Evolutionary conservation across 2,113 vertebrate species (phyloP).

Genomic region (Sander lucioperca): DNA sequence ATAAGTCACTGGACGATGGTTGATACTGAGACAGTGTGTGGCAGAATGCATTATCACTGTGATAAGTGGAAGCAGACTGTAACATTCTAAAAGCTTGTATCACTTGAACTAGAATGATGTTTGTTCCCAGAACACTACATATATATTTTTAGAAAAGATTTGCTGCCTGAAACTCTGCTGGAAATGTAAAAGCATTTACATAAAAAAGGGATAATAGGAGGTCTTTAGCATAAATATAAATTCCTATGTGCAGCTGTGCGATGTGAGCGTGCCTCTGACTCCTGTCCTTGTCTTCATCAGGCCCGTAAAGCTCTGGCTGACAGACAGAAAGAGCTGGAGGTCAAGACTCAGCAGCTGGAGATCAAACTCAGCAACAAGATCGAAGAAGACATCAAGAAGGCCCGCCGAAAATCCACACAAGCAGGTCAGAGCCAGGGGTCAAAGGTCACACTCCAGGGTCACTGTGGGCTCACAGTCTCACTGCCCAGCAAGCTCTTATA

Average conservation of each 20-base stretch:
- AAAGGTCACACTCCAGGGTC: slow-evolving; percentile 39
- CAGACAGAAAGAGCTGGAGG: slow-evolving; percentile 95
- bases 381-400: slow-evolving; percentile 99
- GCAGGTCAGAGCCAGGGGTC: slow-evolving; percentile 88
- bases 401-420: slow-evolving; percentile 96
- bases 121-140: neutral
- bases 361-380: slow-evolving; percentile 96
- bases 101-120: neutral
- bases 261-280: slow-evolving; percentile 1
- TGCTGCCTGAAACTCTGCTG: neutral
- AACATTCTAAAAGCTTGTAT: slow-evolving; percentile 1
- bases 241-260: neutral
- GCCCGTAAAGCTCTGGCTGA: slow-evolving; percentile 94
- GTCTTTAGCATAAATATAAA: neutral
- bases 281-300: slow-evolving; percentile 73
- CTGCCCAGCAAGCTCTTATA: neutral
- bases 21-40: neutral
- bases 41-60: neutral
- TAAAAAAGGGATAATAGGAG: neutral
- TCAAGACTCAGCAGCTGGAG: slow-evolving; percentile 97
- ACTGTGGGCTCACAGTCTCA: neutral
- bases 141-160: neutral
- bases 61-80: slow-evolving; percentile 17
- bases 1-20: neutral
- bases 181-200: neutral